Evolutionary conservation across 2,113 vertebrate species (phyloP).

Genomic region (Pampusana beccarii): DNA sequence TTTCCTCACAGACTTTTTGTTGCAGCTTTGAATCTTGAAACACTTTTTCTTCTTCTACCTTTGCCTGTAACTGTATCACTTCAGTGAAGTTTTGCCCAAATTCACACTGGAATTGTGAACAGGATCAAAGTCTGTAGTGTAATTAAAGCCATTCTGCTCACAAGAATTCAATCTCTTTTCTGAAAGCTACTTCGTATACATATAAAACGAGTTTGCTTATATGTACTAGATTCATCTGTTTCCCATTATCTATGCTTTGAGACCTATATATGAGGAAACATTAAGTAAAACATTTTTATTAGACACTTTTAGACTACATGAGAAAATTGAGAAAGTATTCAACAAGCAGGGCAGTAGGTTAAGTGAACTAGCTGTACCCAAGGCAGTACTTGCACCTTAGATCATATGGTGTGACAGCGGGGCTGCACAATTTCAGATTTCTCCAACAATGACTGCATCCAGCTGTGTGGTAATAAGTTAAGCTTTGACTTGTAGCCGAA

Average conservation of each 20-base stretch:
- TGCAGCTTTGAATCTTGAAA: neutral
- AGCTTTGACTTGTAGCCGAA: neutral
- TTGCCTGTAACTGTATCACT: neutral
- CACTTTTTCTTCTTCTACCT: neutral
- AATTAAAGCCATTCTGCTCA: conserved; percentile 28
- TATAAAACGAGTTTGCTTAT: neutral
- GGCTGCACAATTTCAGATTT: neutral
- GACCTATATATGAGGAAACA: conserved; percentile 10
- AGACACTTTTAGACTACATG: neutral
- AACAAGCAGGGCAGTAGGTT: neutral
- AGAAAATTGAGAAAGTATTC: conserved; percentile 14
- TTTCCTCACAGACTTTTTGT: neutral
- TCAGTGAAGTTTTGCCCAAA: conserved; percentile 5
- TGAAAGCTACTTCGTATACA: neutral
- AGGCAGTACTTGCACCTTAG: neutral
- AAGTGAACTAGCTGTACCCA: neutral
- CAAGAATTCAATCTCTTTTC: neutral
- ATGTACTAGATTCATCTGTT: conserved; percentile 16
- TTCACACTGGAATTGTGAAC: conserved; percentile 9
- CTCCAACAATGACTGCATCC: neutral
- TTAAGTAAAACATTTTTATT: conserved; percentile 51
- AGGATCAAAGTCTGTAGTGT: neutral
- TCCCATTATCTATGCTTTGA: conserved; percentile 34
- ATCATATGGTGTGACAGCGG: neutral
- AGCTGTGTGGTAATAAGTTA: neutral